Percentiles rank a stretch among this genome's conserved stretches.
Evolutionary conservation across 2,113 vertebrate species (phyloP).

Genomic region (Girardinichthys multiradiatus): DNA sequence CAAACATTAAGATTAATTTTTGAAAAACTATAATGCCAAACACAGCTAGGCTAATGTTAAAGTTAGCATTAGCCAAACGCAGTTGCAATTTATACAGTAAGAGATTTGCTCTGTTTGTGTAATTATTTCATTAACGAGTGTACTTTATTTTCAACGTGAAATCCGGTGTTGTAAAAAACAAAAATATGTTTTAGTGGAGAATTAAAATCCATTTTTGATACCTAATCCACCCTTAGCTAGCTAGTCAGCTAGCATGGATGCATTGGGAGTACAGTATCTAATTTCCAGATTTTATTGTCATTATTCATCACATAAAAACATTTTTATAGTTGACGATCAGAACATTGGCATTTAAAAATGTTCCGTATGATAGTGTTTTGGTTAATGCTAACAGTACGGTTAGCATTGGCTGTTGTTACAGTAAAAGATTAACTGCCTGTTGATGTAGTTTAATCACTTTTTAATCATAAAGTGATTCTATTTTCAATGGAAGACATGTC

Average conservation of each 20-base stretch:
- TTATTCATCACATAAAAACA: no score
- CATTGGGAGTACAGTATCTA: not conserved
- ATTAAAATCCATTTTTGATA: not conserved
- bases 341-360: not conserved
- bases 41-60: not conserved
- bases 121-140: not conserved
- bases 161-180: not conserved
- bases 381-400: not conserved
- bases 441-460: not conserved
- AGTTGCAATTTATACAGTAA: not conserved
- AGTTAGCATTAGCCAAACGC: not conserved
- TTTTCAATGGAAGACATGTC: not conserved
- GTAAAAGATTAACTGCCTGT: no score
- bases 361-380: not conserved
- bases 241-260: not conserved
- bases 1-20: not conserved
- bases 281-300: not conserved
- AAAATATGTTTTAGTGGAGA: not conserved
- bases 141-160: not conserved
- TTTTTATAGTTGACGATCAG: no score
- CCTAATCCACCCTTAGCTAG: not conserved
- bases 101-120: not conserved
- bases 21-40: not conserved
- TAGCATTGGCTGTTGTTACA: not conserved
- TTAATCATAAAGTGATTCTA: not conserved